Evolutionary conservation across 2,888 invertebrate genomes (phyloP).

Genomic region (Onthophagus sagittarius): DNA sequence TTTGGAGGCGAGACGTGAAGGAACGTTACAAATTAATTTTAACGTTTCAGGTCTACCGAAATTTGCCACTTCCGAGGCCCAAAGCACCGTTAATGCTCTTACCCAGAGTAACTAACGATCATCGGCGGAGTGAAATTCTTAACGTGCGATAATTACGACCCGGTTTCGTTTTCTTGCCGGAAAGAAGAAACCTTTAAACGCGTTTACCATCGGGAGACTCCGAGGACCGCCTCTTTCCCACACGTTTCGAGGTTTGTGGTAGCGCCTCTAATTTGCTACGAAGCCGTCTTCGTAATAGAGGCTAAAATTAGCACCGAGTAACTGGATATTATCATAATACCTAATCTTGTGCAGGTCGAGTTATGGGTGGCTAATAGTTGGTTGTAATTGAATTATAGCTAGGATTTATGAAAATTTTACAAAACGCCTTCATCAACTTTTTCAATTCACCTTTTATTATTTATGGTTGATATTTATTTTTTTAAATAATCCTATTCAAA

Average conservation of each 20-base stretch:
- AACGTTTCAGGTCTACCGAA: constrained; percentile 14
- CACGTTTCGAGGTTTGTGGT: neutral
- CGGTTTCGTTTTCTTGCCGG: no score
- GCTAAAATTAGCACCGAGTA: neutral
- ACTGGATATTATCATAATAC: neutral
- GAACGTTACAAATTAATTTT: constrained; percentile 22
- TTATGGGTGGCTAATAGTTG: neutral
- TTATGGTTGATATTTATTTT: no score
- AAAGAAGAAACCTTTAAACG: neutral
- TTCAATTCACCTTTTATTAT: no score
- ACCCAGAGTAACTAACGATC: no score
- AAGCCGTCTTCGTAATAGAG: neutral
- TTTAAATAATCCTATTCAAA: no score
- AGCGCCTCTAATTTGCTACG: neutral
- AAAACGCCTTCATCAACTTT: neutral
- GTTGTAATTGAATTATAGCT: neutral
- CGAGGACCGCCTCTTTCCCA: neutral
- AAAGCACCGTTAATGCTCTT: no score
- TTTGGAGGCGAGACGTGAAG: neutral
- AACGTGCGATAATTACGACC: no score
- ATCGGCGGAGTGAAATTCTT: no score
- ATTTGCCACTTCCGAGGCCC: constrained; percentile 6
- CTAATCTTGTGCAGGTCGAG: neutral
- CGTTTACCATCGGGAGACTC: neutral
- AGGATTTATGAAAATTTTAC: neutral